Conservation (phyloP, 2,888 invertebrate species). For the Cosmorhoe ocellata region DNA sequence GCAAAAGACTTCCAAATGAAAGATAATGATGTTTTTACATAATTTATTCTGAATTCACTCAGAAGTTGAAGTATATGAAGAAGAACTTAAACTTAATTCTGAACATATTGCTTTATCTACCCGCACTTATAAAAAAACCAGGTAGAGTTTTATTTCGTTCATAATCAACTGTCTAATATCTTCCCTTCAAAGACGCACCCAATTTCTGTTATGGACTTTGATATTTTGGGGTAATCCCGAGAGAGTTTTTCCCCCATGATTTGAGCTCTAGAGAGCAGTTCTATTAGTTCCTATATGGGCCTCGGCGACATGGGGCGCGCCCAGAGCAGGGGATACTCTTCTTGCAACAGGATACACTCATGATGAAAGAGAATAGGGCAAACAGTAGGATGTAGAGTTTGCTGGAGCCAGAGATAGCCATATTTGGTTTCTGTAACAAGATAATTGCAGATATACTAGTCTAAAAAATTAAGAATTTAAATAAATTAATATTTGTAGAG, state of each 20-base stretch:
- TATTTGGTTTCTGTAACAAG: slow-evolving; percentile 34
- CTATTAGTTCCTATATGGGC: slow-evolving; percentile 50
- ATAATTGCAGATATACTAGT: no score
- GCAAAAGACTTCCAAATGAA: background rate
- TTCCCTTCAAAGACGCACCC: slow-evolving; percentile 6
- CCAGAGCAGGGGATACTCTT: slow-evolving; percentile 55
- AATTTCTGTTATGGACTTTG: background rate
- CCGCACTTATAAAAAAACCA: background rate
- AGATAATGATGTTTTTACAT: background rate
- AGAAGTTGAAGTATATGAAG: background rate
- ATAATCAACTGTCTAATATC: background rate
- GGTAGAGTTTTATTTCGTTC: background rate
- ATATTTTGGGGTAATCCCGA: background rate
- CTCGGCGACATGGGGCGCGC: slow-evolving; percentile 61
- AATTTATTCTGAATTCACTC: background rate
- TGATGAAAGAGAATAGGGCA: slow-evolving; percentile 49
- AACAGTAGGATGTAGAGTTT: slow-evolving; percentile 49
- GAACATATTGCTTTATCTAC: slow-evolving; percentile 7
- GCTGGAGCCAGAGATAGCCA: slow-evolving; percentile 48
- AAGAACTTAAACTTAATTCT: slow-evolving; percentile 10
- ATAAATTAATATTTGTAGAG: no score
- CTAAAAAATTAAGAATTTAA: no score
- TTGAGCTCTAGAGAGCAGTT: background rate
- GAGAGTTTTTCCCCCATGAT: background rate
- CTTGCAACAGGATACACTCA: slow-evolving; percentile 45